Percentiles rank a stretch among this genome's conserved stretches.
These are phyloP conservation scores for Abramis brama DNA, from an alignment of 2,113 vertebrate species.

Conservation along the genomic window DNA sequence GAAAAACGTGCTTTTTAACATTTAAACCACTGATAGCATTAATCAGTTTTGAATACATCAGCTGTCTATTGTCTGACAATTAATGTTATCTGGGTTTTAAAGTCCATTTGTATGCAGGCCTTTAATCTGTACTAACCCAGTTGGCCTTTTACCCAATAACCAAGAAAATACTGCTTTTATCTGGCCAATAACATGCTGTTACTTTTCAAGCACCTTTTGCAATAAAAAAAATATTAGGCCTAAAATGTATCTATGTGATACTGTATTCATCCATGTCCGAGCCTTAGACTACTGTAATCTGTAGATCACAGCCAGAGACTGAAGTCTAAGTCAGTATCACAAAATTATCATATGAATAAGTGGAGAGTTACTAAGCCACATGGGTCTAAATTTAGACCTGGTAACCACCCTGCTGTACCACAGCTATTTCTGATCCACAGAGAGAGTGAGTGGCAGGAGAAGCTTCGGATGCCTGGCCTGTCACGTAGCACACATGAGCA, in stretches of 20 bases:
- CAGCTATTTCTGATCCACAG: constrained; percentile 28
- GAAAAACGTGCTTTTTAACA: not conserved
- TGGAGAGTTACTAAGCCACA: not conserved
- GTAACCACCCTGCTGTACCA: not conserved
- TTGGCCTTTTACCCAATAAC: not conserved
- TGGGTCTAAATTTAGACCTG: constrained; percentile 31
- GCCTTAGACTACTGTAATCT: not conserved
- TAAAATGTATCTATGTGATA: not conserved
- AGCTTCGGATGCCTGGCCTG: not conserved
- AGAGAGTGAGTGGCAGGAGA: constrained; percentile 1
- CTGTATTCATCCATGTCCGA: not conserved
- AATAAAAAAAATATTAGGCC: not conserved
- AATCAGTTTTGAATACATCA: not conserved
- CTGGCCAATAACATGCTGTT: not conserved
- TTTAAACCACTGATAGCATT: not conserved
- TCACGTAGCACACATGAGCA: constrained; percentile 7
- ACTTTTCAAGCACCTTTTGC: not conserved
- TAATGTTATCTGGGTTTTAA: constrained; percentile 1
- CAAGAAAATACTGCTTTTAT: not conserved
- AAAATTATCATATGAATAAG: not conserved
- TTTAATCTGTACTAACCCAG: not conserved
- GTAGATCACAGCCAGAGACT: not conserved
- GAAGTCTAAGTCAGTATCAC: constrained; percentile 1
- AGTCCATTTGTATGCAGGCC: not conserved
- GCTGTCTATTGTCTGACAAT: not conserved